phyloP scores from a whole-genome alignment of 2,797 vertebrate species.

The Anolis apletophallus region DNA sequence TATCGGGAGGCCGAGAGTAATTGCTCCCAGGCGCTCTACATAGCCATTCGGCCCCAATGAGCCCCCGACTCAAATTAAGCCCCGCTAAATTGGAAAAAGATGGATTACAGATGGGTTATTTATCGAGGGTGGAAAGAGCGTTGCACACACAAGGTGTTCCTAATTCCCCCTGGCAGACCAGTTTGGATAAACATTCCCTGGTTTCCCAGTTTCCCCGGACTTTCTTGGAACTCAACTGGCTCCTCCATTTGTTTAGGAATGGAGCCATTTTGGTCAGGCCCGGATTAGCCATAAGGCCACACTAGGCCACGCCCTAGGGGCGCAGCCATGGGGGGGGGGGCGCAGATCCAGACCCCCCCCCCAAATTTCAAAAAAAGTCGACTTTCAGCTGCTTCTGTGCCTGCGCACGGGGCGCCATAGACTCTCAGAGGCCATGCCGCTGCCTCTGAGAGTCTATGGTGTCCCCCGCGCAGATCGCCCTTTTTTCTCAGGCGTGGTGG shows the following conservation, averaged over 20 bases:
- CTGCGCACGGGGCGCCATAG: too few relatives aligned
- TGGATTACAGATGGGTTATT: not conserved
- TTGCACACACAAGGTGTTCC: conserved; percentile 3
- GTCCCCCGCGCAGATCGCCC: too few relatives aligned
- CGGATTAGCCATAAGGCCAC: too few relatives aligned
- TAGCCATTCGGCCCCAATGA: not conserved
- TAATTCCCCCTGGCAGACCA: not conserved
- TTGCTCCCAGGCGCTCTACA: conserved; percentile 55
- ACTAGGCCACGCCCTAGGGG: too few relatives aligned
- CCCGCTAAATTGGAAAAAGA: conserved; percentile 11
- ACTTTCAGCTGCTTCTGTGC: too few relatives aligned
- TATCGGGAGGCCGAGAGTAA: conserved; percentile 50
- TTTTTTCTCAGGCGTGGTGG: too few relatives aligned
- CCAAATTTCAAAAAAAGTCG: too few relatives aligned
- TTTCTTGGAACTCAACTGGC: not conserved
- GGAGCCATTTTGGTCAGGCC: not conserved
- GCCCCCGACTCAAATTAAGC: conserved; percentile 1
- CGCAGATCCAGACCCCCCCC: too few relatives aligned
- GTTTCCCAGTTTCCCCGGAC: not conserved
- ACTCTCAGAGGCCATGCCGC: too few relatives aligned
- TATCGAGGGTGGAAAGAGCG: not conserved
- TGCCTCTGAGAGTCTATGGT: too few relatives aligned
- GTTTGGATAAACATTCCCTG: not conserved
- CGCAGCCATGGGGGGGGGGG: too few relatives aligned
- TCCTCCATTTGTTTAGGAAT: not conserved